Conservation (phyloP, 2,113 vertebrate genomes). For the Polypterus senegalus region DNA sequence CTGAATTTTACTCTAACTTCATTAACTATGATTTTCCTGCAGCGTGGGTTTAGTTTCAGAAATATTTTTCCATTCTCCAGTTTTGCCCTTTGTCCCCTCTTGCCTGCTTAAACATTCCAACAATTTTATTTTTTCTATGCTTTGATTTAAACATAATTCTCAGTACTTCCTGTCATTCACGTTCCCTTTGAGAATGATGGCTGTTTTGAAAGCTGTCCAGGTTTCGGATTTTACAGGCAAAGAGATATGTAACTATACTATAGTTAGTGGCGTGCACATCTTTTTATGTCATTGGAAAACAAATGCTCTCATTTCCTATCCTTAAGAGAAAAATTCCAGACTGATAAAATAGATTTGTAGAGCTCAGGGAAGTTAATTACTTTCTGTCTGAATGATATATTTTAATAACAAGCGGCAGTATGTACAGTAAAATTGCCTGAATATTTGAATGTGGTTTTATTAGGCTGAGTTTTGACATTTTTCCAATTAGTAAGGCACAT, state of each 20-base stretch:
- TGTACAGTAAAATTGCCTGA: too few relatives aligned
- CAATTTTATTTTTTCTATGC: slow-evolving; percentile 53
- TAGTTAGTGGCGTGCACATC: neutral
- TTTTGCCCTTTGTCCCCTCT: slow-evolving; percentile 29
- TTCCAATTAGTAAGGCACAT: too few relatives aligned
- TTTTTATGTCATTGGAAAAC: slow-evolving; percentile 14
- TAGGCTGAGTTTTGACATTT: too few relatives aligned
- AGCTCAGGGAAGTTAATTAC: too few relatives aligned
- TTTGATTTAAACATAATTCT: slow-evolving; percentile 59
- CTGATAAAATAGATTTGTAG: too few relatives aligned
- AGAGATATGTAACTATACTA: slow-evolving; percentile 19
- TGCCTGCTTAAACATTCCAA: slow-evolving; percentile 44
- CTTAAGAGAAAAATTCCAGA: slow-evolving; percentile 19
- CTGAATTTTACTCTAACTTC: too few relatives aligned
- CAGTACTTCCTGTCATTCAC: slow-evolving; percentile 39
- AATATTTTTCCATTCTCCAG: slow-evolving; percentile 2
- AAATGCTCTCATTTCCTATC: slow-evolving; percentile 18
- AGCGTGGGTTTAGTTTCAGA: too few relatives aligned
- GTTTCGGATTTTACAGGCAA: slow-evolving; percentile 17
- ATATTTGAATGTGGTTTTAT: too few relatives aligned
- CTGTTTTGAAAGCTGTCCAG: slow-evolving; percentile 17
- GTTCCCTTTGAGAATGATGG: slow-evolving; percentile 21
- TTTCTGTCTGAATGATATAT: too few relatives aligned
- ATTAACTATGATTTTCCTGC: too few relatives aligned
- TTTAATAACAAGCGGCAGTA: too few relatives aligned